A percentile compares a stretch with the other conserved stretches of the same genome.
Evolutionary conservation across 1,140 invertebrate species (phyloP).

Genomic region (Scaptomyza graminum): DNA sequence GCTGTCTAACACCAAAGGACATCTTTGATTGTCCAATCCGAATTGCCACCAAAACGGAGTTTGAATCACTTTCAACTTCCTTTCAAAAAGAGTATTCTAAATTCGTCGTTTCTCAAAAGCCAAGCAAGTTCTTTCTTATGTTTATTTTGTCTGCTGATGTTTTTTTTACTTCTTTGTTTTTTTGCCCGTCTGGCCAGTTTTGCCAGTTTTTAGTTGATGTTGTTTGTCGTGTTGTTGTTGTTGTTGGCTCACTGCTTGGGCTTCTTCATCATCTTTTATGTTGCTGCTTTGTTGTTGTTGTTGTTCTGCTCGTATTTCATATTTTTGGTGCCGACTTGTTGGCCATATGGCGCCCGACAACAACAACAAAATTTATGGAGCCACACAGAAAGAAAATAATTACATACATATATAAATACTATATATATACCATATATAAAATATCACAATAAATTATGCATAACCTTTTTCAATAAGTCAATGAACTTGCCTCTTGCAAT

Average conservation of each 20-base stretch:
- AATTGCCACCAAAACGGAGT: too few relatives aligned
- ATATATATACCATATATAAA: slow-evolving; percentile 57
- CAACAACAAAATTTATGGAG: slow-evolving; percentile 70
- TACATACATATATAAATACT: too few relatives aligned
- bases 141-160: slow-evolving; percentile 16
- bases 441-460: slow-evolving; percentile 77
- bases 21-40: too few relatives aligned
- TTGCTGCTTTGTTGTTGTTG: slow-evolving; percentile 24
- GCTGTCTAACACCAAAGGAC: too few relatives aligned
- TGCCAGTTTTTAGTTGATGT: slow-evolving; percentile 51
- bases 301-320: slow-evolving; percentile 75
- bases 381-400: slow-evolving; percentile 42
- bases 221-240: slow-evolving; percentile 2
- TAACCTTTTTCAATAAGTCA: slow-evolving; percentile 67
- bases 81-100: slow-evolving; percentile 19
- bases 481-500: slow-evolving; percentile 39
- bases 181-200: slow-evolving; percentile 67
- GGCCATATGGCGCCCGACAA: slow-evolving; percentile 71
- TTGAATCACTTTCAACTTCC: too few relatives aligned
- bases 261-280: slow-evolving; percentile 65
- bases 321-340: slow-evolving; percentile 43
- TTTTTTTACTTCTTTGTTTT: slow-evolving; percentile 3
- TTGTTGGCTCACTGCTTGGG: slow-evolving; percentile 51
- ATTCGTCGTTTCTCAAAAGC: slow-evolving; percentile 1
- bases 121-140: slow-evolving; percentile 12